These are phyloP conservation scores for Parotocinclus haroldoi DNA, from an alignment of 2,797 vertebrate genomes.

Conservation along the genomic window DNA sequence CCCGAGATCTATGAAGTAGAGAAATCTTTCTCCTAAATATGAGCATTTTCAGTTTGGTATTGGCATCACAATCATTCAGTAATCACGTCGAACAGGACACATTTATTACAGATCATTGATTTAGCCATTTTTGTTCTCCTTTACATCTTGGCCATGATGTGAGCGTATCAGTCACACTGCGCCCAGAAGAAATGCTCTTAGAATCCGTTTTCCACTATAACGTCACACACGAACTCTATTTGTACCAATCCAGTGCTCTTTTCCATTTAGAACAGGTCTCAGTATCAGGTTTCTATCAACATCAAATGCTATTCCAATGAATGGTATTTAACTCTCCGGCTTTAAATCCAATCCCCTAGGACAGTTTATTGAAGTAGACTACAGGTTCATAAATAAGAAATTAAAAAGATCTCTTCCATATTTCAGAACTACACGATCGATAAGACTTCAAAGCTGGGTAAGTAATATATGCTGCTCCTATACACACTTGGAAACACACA, in stretches of 20 bases:
- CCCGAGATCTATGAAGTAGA: conserved; percentile 1
- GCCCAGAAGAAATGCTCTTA: conserved; percentile 45
- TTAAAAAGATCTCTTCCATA: conserved; percentile 26
- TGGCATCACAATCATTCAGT: conserved; percentile 89
- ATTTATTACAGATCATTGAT: conserved; percentile 95
- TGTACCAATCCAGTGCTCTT: background rate
- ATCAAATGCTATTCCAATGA: conserved; percentile 19
- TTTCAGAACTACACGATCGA: conserved; percentile 21
- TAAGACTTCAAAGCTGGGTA: conserved; percentile 20
- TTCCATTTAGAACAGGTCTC: conserved; percentile 33
- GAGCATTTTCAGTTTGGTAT: conserved; percentile 71
- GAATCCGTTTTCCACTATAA: conserved; percentile 50
- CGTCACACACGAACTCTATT: too few species aligned
- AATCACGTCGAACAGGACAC: conserved; percentile 90
- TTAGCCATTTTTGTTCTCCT: conserved; percentile 80
- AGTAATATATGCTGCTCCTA: background rate
- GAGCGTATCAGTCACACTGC: conserved; percentile 57
- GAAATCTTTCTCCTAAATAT: conserved; percentile 10
- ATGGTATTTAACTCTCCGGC: conserved; percentile 23
- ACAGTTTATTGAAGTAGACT: conserved; percentile 24
- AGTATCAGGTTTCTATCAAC: conserved; percentile 54
- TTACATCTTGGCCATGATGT: conserved; percentile 65
- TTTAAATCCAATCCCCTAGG: conserved; percentile 16
- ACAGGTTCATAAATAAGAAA: conserved; percentile 40
- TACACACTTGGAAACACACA: background rate